Percentiles rank a stretch among this genome's conserved stretches.
Evolutionary conservation across 2,113 vertebrate species (phyloP).

Genomic region (Tragelaphus buxtoni): DNA sequence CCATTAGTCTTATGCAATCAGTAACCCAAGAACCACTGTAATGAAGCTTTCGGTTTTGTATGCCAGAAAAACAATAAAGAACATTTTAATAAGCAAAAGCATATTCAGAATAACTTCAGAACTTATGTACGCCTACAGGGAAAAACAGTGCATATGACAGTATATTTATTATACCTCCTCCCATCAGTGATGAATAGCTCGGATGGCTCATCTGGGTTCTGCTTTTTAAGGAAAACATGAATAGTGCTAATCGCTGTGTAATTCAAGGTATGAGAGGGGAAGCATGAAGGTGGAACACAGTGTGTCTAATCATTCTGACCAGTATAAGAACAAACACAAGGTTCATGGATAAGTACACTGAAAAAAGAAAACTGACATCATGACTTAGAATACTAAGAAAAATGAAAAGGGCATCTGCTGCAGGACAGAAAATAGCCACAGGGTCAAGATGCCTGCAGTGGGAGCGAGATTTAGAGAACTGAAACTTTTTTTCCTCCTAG

Average conservation of each 20-base stretch:
- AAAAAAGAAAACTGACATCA: not conserved
- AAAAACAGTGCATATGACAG: not conserved
- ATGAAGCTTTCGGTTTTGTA: not conserved
- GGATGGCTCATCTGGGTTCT: not conserved
- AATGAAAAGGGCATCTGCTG: not conserved
- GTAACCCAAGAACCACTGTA: not conserved
- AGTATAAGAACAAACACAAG: slow-evolving; percentile 31
- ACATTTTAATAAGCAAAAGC: slow-evolving; percentile 37
- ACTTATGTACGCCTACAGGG: not conserved
- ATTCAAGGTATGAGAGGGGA: slow-evolving; percentile 31
- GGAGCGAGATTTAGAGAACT: slow-evolving; percentile 3
- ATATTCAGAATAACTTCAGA: slow-evolving; percentile 26
- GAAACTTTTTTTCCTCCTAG: not conserved
- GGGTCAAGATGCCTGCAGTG: not conserved
- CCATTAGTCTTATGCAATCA: not conserved
- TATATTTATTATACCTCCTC: not conserved
- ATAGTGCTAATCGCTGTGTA: not conserved
- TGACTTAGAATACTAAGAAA: not conserved
- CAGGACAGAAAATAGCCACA: not conserved
- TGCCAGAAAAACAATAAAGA: slow-evolving; percentile 31
- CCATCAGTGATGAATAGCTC: not conserved
- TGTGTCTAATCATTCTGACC: slow-evolving; percentile 36
- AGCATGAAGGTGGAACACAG: not conserved
- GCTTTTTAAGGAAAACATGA: slow-evolving; percentile 32
- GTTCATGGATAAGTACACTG: not conserved